These are phyloP conservation scores for Osmoderma eremita DNA, from an alignment of 2,888 invertebrate species.

Conservation along the genomic window DNA sequence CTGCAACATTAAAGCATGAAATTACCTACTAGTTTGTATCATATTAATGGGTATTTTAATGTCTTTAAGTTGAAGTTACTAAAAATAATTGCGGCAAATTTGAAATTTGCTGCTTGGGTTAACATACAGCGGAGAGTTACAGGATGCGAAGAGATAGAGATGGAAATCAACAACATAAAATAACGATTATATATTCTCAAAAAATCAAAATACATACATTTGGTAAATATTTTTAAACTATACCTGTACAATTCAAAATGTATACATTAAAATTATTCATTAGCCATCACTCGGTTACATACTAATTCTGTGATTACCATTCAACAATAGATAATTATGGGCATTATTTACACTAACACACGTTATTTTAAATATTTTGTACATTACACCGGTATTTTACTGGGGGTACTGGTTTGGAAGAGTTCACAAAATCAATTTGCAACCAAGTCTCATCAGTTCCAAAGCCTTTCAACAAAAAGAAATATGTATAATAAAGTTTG, in stretches of 20 bases:
- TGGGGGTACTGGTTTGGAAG: conserved; percentile 1
- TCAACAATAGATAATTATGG: conserved; percentile 3
- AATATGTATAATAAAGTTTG: conserved; percentile 24
- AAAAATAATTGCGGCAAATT: no score
- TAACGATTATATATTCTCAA: conserved; percentile 55
- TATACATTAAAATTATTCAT: conserved; percentile 32
- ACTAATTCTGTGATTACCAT: conserved; percentile 7
- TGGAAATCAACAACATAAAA: conserved; percentile 23
- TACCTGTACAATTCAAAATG: conserved; percentile 27
- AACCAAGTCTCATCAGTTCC: conserved; percentile 26
- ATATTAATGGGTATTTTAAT: no score
- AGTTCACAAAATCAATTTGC: conserved; percentile 10
- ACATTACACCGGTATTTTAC: conserved; percentile 17
- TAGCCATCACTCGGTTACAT: conserved; percentile 20
- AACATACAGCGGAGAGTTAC: neutral
- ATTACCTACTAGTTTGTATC: no score
- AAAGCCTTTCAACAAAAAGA: conserved; percentile 38
- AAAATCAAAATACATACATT: conserved; percentile 61
- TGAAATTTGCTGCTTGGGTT: no score
- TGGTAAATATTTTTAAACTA: conserved; percentile 60
- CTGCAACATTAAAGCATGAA: no score
- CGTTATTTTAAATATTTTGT: conserved; percentile 32
- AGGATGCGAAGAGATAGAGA: no score
- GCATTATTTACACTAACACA: conserved; percentile 30
- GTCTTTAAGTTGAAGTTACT: no score